phyloP scores from a whole-genome alignment of 2,888 invertebrate genomes.

The Aphodius granarius region DNA sequence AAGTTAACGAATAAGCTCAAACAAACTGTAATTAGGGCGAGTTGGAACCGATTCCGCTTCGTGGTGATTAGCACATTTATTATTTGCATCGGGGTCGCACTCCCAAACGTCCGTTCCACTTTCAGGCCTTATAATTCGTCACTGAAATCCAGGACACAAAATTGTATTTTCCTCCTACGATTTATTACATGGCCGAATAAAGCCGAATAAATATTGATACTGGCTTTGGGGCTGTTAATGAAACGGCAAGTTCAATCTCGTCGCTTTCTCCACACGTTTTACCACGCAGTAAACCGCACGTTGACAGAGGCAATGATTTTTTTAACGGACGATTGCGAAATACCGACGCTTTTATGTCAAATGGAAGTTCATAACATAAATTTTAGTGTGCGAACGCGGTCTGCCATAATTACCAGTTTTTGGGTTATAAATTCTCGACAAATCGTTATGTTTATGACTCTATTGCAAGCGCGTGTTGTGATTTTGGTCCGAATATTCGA shows the following conservation, averaged over 20 bases:
- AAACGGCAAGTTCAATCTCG: not conserved
- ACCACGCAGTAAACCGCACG: not conserved
- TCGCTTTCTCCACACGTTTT: not conserved
- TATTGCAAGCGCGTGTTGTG: not conserved
- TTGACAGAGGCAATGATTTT: not conserved
- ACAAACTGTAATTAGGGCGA: not conserved
- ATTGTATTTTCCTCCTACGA: not conserved
- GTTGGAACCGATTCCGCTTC: not conserved
- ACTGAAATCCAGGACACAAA: not conserved
- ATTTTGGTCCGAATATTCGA: not conserved
- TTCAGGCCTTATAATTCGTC: not conserved
- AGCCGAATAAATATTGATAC: not conserved
- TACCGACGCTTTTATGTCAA: not conserved
- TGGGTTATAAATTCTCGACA: not conserved
- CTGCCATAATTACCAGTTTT: not conserved
- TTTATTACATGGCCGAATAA: not conserved
- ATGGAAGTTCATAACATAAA: not conserved
- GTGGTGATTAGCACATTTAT: not conserved
- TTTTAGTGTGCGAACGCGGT: not conserved
- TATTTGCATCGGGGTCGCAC: not conserved
- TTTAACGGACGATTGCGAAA: not conserved
- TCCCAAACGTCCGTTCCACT: not conserved
- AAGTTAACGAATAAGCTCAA: not conserved
- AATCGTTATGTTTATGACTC: not conserved
- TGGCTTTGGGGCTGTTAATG: not conserved